Base-by-base conservation (phyloP, 2,113 vertebrate species). In the Ochotona curzoniae region DNA sequence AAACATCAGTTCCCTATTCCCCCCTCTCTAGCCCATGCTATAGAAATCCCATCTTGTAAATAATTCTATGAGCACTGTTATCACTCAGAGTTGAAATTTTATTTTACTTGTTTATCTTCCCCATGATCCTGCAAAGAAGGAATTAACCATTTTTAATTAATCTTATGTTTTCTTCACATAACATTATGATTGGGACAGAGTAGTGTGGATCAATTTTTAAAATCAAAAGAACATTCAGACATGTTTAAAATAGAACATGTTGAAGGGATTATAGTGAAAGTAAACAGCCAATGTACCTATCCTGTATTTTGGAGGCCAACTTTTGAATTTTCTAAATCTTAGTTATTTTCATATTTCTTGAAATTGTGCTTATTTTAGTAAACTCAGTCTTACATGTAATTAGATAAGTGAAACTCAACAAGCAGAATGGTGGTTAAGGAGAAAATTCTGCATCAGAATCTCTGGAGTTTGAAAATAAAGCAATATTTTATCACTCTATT, bases 201-300 rank as follows among this genome's bases (percentile, higher is more conserved):
- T 78, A 73, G 76, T 13, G 76, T 13, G 32, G 26, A 35, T 73
- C n/a, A 28, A 21, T 86, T 87, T 86, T 73, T 49, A 86, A 94
- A 87, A 84, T 44, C 12, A 69, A 88, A 63, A 21, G 83, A 78
- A 54, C 38, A 44, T 69, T 6, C 67, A 74, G 28, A n/a, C 35
- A 17, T 11, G 12, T 20, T 66, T 66, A 89, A 35, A 90, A 71
- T 87, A 11, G 64, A 86, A 67, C 60, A 49, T 60, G 89, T 66
- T 73, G 17, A 92, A 82, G 67, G 18, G 8, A 18, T 94, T 91
- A 86, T 85, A 18, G 49, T 71, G 71, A 84, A 80, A 74, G 49
- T 60, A 51, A 85, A 49, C 44, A 57, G 51, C 64, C 5, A 11
- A 5, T 51, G 82, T 93, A 91, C 32, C 69, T 85, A 26, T 35